Percentiles rank a stretch among this genome's conserved stretches.
Conservation (phyloP, 2,113 vertebrate genomes). For the Garra rufa region DNA sequence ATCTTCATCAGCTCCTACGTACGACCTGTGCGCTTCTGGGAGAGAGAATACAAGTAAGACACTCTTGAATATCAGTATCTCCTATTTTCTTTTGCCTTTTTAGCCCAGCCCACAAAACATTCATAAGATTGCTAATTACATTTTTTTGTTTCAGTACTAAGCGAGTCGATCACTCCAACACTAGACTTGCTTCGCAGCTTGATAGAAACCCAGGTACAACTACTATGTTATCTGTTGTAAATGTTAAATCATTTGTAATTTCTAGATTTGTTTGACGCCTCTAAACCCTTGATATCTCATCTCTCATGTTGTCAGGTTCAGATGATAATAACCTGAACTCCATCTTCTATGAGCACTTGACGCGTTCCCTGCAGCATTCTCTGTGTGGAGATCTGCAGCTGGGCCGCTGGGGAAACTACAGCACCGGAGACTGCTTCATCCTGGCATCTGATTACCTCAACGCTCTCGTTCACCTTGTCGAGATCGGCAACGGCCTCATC, state of each 20-base stretch:
- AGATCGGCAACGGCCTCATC: slow-evolving; percentile 88
- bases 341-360: slow-evolving; percentile 91
- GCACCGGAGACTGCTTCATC: slow-evolving; percentile 91
- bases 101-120: background rate
- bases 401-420: slow-evolving; percentile 88
- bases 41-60: slow-evolving; percentile 90
- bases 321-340: slow-evolving; percentile 93
- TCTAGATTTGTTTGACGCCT: background rate
- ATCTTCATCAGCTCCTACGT: slow-evolving; percentile 92
- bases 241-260: background rate
- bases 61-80: background rate
- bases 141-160: slow-evolving; percentile 79
- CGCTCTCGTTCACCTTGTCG: slow-evolving; percentile 88
- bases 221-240: background rate
- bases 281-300: background rate
- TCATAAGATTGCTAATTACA: background rate
- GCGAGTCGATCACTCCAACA: slow-evolving; percentile 91
- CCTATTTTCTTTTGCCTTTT: background rate
- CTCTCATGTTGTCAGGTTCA: slow-evolving; percentile 71
- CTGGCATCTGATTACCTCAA: slow-evolving; percentile 93
- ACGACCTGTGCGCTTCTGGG: slow-evolving; percentile 92
- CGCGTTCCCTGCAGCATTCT: slow-evolving; percentile 88
- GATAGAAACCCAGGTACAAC: slow-evolving; percentile 88
- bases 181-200: slow-evolving; percentile 88
- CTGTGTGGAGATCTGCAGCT: slow-evolving; percentile 86